phyloP scores from a whole-genome alignment of 2,113 vertebrate genomes.

The Panurus biarmicus region DNA sequence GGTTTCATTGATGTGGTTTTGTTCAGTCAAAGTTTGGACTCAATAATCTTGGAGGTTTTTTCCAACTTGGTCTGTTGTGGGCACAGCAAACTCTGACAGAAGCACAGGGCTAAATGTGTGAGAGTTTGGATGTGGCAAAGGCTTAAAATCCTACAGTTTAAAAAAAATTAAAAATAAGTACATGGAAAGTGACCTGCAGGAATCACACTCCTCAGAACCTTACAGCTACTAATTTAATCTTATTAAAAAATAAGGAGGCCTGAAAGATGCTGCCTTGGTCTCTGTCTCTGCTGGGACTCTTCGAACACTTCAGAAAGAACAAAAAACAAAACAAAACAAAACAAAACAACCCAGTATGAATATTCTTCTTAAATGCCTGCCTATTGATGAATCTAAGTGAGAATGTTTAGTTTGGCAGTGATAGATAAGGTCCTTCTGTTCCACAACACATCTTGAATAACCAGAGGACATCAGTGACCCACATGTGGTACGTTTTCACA shows the following conservation, averaged over 20 bases:
- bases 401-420: background rate
- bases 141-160: background rate
- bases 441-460: background rate
- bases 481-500: accelerated
- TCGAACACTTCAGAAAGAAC: background rate
- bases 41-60: background rate
- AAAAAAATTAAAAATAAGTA: background rate
- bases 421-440: background rate
- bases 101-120: background rate
- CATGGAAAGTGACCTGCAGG: background rate
- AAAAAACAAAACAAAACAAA: no score
- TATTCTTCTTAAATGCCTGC: background rate
- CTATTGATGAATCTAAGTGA: background rate
- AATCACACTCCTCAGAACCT: background rate
- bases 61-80: background rate
- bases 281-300: background rate
- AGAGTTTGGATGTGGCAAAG: background rate
- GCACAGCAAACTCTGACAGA: background rate
- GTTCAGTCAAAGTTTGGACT: background rate
- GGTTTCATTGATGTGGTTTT: background rate
- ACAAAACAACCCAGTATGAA: background rate
- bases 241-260: background rate
- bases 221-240: accelerated
- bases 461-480: background rate
- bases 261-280: background rate